phyloP scores from a whole-genome alignment of 2,113 vertebrate species.

The Ictalurus furcatus region DNA sequence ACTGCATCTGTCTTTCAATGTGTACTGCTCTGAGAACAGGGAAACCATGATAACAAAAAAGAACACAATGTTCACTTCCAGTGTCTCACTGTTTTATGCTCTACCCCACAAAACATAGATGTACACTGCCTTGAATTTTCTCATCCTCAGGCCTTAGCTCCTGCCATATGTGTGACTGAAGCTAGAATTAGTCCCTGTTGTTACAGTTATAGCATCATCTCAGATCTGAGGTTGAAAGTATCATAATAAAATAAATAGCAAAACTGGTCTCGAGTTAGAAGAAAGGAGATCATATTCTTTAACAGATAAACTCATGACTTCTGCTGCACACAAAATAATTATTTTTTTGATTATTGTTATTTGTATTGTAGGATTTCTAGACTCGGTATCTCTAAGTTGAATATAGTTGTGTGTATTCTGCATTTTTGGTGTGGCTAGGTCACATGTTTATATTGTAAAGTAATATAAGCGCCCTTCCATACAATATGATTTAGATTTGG shows the following conservation, averaged over 20 bases:
- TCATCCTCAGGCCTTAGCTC: neutral
- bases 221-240: neutral
- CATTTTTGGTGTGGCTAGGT: neutral
- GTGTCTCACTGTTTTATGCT: neutral
- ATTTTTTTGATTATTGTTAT: neutral
- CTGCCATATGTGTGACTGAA: neutral
- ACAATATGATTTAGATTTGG: neutral
- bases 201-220: neutral
- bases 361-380: neutral
- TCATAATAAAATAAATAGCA: neutral
- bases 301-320: neutral
- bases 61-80: slow-evolving; percentile 9
- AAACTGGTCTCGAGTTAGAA: neutral
- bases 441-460: neutral
- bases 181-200: neutral
- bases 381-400: neutral
- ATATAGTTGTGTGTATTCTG: neutral
- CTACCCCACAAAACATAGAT: neutral
- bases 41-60: neutral
- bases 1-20: neutral
- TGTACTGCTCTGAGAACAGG: neutral
- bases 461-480: neutral
- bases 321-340: neutral
- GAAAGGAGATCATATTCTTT: neutral
- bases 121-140: neutral